Conservation (phyloP, 2,888 invertebrate genomes). For the Tenthredo mesomela region DNA sequence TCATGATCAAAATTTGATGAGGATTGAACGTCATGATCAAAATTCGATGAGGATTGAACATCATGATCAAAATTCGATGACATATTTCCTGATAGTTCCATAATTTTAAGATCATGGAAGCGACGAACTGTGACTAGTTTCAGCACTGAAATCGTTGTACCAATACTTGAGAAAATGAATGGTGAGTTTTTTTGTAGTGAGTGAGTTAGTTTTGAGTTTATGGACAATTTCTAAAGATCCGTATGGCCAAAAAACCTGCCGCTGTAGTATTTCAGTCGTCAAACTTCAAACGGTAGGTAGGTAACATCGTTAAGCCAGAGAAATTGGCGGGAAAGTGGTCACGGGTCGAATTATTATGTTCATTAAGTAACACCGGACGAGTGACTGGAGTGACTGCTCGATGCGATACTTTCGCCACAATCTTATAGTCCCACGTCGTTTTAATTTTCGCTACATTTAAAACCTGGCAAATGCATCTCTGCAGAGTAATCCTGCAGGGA, state of each 20-base stretch:
- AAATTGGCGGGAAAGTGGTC: conserved; percentile 35
- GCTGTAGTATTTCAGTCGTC: neutral
- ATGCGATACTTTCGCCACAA: conserved; percentile 16
- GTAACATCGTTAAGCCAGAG: conserved; percentile 5
- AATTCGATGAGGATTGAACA: neutral
- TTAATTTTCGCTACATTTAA: neutral
- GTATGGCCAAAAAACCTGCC: neutral
- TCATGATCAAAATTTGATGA: too few species aligned
- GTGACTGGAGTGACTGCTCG: neutral
- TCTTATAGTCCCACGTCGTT: neutral
- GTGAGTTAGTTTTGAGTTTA: neutral
- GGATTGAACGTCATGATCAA: neutral
- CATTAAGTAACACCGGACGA: neutral
- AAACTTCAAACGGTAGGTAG: neutral
- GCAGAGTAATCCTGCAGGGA: neutral
- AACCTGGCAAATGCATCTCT: neutral
- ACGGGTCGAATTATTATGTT: conserved; percentile 10
- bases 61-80: neutral
- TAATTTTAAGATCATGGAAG: neutral
- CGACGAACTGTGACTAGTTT: neutral
- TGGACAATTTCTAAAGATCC: neutral
- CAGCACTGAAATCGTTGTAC: neutral
- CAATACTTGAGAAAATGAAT: neutral
- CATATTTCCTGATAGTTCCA: neutral
- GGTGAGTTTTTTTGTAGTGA: neutral